Base-by-base conservation (phyloP, 2,888 invertebrate genomes). In the Drosophila aldrichi region DNA sequence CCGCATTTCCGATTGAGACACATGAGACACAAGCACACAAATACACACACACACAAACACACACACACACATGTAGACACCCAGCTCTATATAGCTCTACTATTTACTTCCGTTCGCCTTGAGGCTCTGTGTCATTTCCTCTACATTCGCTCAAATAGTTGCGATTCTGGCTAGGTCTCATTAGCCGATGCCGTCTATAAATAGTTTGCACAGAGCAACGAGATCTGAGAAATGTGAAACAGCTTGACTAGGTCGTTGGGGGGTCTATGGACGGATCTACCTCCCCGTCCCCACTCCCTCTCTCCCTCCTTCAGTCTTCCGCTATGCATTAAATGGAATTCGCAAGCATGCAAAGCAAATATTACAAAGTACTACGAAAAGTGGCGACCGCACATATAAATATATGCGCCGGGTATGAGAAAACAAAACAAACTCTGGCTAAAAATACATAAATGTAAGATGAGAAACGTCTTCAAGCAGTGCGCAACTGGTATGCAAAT, bases 311-410 rank as follows among this genome's bases (percentile, higher is more conserved):
- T 54, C 63, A 1, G 12, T 6, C 29, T 12, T 49, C 1, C 44
- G 51, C 64, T 18, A 5, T 18, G 18, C 18, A 49, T 77, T 77
- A 74, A 66, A 60, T 56, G 75, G 79, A 77, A 79, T 79, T 77
- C 70, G 75, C 75, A 79, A 56, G 62, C 59, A 66, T 77, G 77
- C 62, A 55, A 78, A 67, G 70, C 41, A 77, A 79, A 77, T 70
- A 77, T 77, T 61, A 51, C 77, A 77, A 66, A 70, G 79, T 49
- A 66, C 60, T 77, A 75, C 63, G 79, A 79, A 79, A 79, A 57
- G 56, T 51, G 20, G 38, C 22, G 54, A 36, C 38, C 40, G 52
- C n/a, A 18, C 51, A 25, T 43, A 41, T 63, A 52, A 60, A 49
- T 38, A 59, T 61, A 57, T 73, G 74, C 51, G 60, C 52, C 43